A percentile compares a stretch with the other conserved stretches of the same genome.
phyloP scores from a whole-genome alignment of 2,113 vertebrate species.

The Psephotus haematonotus region DNA sequence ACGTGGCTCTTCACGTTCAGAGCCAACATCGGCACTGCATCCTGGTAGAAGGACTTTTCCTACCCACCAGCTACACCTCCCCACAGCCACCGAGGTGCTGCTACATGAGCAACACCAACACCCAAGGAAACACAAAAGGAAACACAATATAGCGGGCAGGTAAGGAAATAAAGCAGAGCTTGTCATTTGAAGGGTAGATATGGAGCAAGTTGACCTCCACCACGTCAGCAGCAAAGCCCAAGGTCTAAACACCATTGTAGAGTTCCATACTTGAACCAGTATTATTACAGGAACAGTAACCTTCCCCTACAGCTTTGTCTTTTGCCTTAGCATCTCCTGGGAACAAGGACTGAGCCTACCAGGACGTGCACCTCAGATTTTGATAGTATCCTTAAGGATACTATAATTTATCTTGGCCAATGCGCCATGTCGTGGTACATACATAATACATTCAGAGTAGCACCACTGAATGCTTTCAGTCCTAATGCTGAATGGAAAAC shows the following conservation, averaged over 20 bases:
- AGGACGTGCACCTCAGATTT: neutral
- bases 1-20: accelerated
- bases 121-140: neutral
- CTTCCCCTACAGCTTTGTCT: neutral
- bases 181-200: accelerated
- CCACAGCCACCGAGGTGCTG: neutral
- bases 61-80: neutral
- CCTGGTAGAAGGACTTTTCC: accelerated
- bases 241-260: neutral
- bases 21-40: too few relatives aligned
- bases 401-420: neutral
- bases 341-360: neutral
- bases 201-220: neutral
- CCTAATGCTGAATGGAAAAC: neutral
- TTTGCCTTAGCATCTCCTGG: accelerated
- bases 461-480: too few relatives aligned
- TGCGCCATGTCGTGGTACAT: accelerated
- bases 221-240: accelerated
- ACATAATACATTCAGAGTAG: neutral
- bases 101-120: neutral
- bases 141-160: accelerated
- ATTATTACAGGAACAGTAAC: neutral
- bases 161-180: neutral
- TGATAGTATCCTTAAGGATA: too few relatives aligned
- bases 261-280: neutral